Base-by-base conservation (phyloP, 35 echinoderm and acorn worm species). In the Ophioderma brevispina region DNA sequence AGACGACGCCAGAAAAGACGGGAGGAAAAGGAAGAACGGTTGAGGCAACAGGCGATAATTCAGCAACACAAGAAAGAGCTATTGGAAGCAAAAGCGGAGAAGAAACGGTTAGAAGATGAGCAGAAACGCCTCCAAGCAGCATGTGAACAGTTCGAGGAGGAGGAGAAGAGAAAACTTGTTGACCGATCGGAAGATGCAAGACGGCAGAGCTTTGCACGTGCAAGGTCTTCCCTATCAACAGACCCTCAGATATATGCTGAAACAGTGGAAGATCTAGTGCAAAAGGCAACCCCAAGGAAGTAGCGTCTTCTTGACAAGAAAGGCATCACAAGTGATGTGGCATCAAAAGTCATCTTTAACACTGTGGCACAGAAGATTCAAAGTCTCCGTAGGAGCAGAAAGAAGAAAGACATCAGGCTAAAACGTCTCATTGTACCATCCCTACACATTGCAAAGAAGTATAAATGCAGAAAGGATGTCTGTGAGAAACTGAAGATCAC, bases 131-230 rank as follows among this genome's bases (percentile, higher is more conserved):
- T 59, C 13, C 13, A n/a, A 59, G n/a, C 13, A 59, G 55, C 55
- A 15, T n/a, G n/a, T 15, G 55, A 59, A 59, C 55, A 59, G n/a
- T n/a, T 59, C 13, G 55, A 59, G 55, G 55, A 59, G n/a, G 55
- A 59, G 55, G n/a, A n/a, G 55, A 59, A 59, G n/a, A n/a, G n/a
- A n/a, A n/a, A n/a, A n/a, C n/a, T n/a, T n/a, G n/a, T n/a, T n/a
- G n/a, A n/a, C n/a, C 25, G 81, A 84, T 84, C 81, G 50, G 38
- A 40, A 10, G 81, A 43, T 10, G 84, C 84, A 86, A 86, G 33
- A 86, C 52, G 84, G 14, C 46, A 86, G 32, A 63, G 84, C 21
- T 32, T 86, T 3, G 6, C 34, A 19, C 41, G 84, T 15, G 84
- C 84, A 36, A 86, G 52, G 84, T 63, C 84, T 70, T 64, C 84